Evolutionary conservation across 2,797 vertebrate species (phyloP).

Genomic region (Euphonia xanthogaster): DNA sequence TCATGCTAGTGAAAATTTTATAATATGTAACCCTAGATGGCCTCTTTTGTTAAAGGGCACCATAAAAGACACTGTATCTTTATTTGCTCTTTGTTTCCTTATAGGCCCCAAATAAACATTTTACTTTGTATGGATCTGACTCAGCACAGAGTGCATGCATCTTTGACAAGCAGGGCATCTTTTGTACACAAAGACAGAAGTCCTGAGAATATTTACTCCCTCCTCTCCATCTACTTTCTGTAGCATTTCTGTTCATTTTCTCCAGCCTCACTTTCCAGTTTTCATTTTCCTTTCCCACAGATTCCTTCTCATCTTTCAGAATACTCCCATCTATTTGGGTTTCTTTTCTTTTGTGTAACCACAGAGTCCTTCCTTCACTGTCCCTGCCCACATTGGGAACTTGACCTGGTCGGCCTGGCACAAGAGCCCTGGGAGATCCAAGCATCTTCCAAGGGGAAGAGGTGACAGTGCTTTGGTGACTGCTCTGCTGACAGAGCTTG

Average conservation of each 20-base stretch:
- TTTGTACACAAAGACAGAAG: not conserved
- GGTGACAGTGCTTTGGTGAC: not conserved
- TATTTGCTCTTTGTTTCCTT: not conserved
- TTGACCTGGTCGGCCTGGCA: not conserved
- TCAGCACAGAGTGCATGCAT: not conserved
- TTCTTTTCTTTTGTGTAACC: not conserved
- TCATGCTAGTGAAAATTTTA: not conserved
- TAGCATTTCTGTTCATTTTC: not conserved
- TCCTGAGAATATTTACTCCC: not conserved
- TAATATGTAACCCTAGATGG: not conserved
- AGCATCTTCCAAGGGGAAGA: not conserved
- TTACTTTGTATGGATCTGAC: not conserved
- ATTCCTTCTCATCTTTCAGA: not conserved
- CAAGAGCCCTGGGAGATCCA: not conserved
- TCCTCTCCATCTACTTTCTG: not conserved
- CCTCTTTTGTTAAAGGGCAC: not conserved
- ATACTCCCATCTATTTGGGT: not conserved
- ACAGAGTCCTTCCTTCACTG: not conserved
- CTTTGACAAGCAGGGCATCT: not conserved
- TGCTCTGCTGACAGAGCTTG: not conserved
- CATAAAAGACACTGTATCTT: not conserved
- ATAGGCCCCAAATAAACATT: not conserved
- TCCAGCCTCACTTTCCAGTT: not conserved
- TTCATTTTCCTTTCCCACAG: not conserved
- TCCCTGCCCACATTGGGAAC: not conserved